Evolutionary conservation across 2,888 invertebrate species (phyloP).

Genomic region (Drosophila rubida): DNA sequence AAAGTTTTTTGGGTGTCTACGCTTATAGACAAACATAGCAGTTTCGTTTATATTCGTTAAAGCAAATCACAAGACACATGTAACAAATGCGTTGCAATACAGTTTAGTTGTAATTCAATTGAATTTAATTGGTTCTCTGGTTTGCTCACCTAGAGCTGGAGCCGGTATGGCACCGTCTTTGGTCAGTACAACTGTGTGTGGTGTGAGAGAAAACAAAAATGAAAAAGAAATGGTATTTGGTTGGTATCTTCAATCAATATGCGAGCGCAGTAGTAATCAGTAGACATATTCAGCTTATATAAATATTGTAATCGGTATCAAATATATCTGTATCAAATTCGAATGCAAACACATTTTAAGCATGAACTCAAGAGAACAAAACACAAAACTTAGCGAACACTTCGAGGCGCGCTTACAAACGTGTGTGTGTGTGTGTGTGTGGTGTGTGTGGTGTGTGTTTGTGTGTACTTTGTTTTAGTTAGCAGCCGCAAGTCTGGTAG

Average conservation of each 20-base stretch:
- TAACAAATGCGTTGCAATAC: conserved; percentile 43
- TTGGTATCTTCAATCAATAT: conserved; percentile 43
- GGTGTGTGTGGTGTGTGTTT: conserved; percentile 6
- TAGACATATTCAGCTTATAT: neutral
- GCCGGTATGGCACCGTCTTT: conserved; percentile 85
- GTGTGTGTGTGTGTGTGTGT: conserved; percentile 3
- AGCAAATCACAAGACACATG: conserved; percentile 51
- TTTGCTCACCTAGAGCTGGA: conserved; percentile 85
- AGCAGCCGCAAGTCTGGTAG: conserved; percentile 61
- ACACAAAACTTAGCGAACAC: conserved; percentile 32
- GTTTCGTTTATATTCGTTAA: conserved; percentile 16
- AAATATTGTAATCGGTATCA: conserved; percentile 18
- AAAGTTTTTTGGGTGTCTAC: conserved; percentile 37
- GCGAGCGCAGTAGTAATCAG: conserved; percentile 16
- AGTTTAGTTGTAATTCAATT: conserved; percentile 5
- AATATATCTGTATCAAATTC: conserved; percentile 16
- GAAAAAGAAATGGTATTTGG: conserved; percentile 33
- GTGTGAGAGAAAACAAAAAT: conserved; percentile 75
- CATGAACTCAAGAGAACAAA: conserved; percentile 40
- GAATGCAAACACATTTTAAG: conserved; percentile 47
- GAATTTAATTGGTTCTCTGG: conserved; percentile 57
- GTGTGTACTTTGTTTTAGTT: conserved; percentile 40
- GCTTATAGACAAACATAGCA: conserved; percentile 23
- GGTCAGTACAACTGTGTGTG: conserved; percentile 83
- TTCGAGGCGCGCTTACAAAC: conserved; percentile 3